A percentile compares a stretch with the other conserved stretches of the same genome.
phyloP scores from a whole-genome alignment of 2,888 invertebrate genomes.

The Sminthurides aquaticus region DNA sequence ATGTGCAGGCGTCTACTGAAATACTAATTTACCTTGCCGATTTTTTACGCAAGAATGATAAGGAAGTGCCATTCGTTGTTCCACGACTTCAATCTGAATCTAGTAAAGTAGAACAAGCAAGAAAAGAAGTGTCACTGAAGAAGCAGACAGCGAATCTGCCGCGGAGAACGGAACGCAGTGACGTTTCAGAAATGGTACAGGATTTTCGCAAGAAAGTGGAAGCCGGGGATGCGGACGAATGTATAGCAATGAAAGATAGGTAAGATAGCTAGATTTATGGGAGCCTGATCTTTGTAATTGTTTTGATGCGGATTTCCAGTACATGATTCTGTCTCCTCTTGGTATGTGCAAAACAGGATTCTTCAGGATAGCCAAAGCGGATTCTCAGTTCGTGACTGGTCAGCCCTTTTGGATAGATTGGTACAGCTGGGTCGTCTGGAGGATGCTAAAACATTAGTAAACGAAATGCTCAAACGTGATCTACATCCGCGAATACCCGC shows the following conservation, averaged over 20 bases:
- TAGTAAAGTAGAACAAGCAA: too few species aligned
- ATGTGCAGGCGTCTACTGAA: slow-evolving; percentile 60
- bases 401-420: not conserved
- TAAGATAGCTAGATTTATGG: too few species aligned
- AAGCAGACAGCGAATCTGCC: not conserved
- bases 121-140: slow-evolving; percentile 8
- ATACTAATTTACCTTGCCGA: slow-evolving; percentile 61
- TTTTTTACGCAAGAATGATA: slow-evolving; percentile 58
- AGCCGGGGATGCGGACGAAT: too few species aligned
- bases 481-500: not conserved
- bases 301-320: too few species aligned
- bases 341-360: too few species aligned
- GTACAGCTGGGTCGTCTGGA: not conserved
- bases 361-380: too few species aligned
- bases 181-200: too few species aligned
- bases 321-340: too few species aligned
- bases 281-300: too few species aligned
- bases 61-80: slow-evolving; percentile 64
- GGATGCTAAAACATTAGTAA: not conserved
- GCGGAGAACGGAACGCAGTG: not conserved
- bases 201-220: too few species aligned
- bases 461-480: not conserved
- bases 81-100: slow-evolving; percentile 47
- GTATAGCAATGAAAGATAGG: too few species aligned
- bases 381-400: too few species aligned